Conservation (phyloP, 2,113 vertebrate species). For the Ictalurus punctatus region DNA sequence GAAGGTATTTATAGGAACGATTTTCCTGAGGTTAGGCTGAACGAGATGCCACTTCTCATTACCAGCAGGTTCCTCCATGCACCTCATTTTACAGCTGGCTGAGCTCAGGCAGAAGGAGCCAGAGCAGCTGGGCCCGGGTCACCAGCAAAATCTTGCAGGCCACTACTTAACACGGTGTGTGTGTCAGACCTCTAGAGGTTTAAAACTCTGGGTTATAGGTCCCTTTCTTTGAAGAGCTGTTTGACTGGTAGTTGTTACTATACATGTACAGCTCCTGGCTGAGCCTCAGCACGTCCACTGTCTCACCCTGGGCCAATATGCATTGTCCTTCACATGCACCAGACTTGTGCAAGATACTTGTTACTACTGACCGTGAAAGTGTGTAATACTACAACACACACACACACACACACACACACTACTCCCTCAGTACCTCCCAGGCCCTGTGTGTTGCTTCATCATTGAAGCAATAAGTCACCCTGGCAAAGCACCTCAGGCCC, state of each 20-base stretch:
- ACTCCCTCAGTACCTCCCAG: constrained; percentile 6
- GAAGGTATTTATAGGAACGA: constrained; percentile 80
- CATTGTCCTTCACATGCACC: constrained; percentile 38
- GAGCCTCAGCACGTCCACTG: constrained; percentile 31
- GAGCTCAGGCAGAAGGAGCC: constrained; percentile 66
- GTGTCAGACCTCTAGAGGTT: constrained; percentile 31
- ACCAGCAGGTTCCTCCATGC: constrained; percentile 70
- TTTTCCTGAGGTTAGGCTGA: constrained; percentile 78
- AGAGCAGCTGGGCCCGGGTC: constrained; percentile 74
- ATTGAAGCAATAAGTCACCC: constrained; percentile 65
- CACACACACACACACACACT: not conserved
- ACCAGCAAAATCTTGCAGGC: constrained; percentile 74
- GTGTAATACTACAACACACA: constrained; percentile 27
- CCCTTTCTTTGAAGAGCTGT: not conserved
- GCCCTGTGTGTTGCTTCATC: constrained; percentile 51
- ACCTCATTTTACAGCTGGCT: constrained; percentile 79
- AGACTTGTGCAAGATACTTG: constrained; percentile 28
- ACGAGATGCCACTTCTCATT: constrained; percentile 80
- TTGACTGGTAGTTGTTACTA: constrained; percentile 30
- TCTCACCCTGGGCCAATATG: constrained; percentile 36
- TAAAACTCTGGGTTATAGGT: constrained; percentile 43
- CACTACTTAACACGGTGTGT: constrained; percentile 61
- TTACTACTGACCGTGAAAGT: constrained; percentile 55
- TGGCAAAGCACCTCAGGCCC: constrained; percentile 66
- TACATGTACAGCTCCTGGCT: constrained; percentile 24